These are phyloP conservation scores for Leptobrachium leishanense DNA, from an alignment of 2,113 vertebrate species.

Conservation along the genomic window DNA sequence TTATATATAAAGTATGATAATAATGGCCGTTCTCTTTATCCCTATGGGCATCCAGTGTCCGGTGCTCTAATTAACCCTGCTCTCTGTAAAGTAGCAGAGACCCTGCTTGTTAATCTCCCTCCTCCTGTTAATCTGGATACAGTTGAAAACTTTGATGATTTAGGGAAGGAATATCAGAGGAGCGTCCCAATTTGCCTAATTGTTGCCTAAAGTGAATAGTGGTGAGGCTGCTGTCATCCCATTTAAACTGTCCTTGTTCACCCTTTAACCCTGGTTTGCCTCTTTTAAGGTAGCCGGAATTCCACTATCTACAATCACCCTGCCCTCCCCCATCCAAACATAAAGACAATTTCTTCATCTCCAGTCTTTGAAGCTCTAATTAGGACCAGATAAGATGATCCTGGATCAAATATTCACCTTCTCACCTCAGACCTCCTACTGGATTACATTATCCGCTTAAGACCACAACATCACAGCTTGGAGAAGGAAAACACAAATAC, in stretches of 20 bases:
- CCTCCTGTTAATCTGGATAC: not conserved
- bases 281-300: conserved; percentile 38
- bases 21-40: not conserved
- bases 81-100: too few relatives aligned
- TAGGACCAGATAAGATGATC: conserved; percentile 40
- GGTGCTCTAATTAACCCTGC: too few relatives aligned
- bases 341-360: conserved; percentile 42
- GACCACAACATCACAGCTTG: not conserved
- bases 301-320: conserved; percentile 60
- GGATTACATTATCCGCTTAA: conserved; percentile 31
- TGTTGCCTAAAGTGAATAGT: conserved; percentile 38
- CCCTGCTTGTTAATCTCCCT: not conserved
- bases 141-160: conserved; percentile 34
- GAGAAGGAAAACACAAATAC: conserved; percentile 1
- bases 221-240: conserved; percentile 18
- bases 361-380: conserved; percentile 53
- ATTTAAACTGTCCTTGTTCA: conserved; percentile 13
- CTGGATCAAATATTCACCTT: conserved; percentile 37
- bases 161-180: not conserved
- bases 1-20: too few relatives aligned
- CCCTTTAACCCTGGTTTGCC: conserved; percentile 12
- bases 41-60: not conserved
- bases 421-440: conserved; percentile 42
- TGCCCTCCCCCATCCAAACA: conserved; percentile 12
- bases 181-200: conserved; percentile 35